Conservation (phyloP, 2,113 vertebrate species). For the Heterotilapia buettikoferi region DNA sequence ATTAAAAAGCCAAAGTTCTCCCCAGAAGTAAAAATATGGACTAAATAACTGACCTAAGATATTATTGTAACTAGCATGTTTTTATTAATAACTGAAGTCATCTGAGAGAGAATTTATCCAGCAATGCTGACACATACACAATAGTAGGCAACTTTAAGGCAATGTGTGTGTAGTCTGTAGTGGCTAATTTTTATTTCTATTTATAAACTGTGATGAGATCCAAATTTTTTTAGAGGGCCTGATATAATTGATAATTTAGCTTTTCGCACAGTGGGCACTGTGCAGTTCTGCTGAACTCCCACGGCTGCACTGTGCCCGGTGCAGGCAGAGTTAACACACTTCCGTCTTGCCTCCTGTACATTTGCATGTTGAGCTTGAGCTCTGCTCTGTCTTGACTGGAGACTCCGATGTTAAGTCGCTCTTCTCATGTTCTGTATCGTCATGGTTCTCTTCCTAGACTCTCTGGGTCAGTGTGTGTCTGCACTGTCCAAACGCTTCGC, state of each 20-base stretch:
- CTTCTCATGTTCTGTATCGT: not conserved
- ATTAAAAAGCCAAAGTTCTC: not conserved
- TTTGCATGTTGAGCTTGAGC: constrained; percentile 43
- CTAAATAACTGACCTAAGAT: not conserved
- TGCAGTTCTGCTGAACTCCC: not conserved
- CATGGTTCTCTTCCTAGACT: constrained; percentile 62
- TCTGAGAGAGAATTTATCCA: not conserved
- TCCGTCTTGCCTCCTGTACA: not conserved
- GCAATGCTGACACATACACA: not conserved
- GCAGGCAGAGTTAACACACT: constrained; percentile 9
- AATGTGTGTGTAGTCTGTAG: not conserved
- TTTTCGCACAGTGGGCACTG: not conserved
- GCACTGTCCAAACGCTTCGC: constrained; percentile 71
- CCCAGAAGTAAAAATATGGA: not conserved
- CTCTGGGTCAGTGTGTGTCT: constrained; percentile 73
- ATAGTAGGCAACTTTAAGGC: not conserved
- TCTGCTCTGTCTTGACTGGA: not conserved
- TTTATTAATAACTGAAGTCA: not conserved
- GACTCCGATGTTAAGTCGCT: not conserved
- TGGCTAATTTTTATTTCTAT: not conserved
- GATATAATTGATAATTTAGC: not conserved
- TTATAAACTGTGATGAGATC: not conserved
- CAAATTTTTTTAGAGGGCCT: not conserved
- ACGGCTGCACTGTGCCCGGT: not conserved
- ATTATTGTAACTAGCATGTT: not conserved